Evolutionary conservation across 1,140 invertebrate species (phyloP), one percentile per base, ranked within the genome.

Genomic region (Linepithema humile): DNA sequence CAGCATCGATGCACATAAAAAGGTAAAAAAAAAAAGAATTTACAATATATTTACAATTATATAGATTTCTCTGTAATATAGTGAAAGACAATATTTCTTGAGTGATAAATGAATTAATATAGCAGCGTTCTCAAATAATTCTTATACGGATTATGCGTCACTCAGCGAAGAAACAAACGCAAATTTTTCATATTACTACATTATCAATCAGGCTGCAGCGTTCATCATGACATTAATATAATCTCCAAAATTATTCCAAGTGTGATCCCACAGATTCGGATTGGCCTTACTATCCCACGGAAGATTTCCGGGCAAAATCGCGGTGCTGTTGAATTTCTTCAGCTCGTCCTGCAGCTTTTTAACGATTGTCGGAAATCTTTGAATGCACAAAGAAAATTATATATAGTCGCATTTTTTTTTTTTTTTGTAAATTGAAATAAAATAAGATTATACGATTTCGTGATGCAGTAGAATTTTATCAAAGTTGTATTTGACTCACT

Each of bases 231-330:
- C 40, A 26, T 85, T 62, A 32, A 40, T 1, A 20, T 95, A 96
- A 91, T 98, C 97, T 0, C 96, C 97, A 90, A 97, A 98, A 94
- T 97, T 97, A 1, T 95, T 97, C 96, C 96, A 97, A 0, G 95
- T 95, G 84, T 97, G 95, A 82, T 97, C 95, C 96, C 96, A 97
- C 70, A 95, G 93, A 67, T 94, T 94, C 0, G 98, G 98, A 94
- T 97, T 95, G 0, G 95, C 97, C 64, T 93, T 93, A 0, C 95
- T 95, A 93, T 98, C 97, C 38, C 95, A 87, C 0, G 96, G 96
- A 62, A 95, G 92, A 92, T 98, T 98, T 4, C 95, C 95, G 5
- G 97, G 97, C 0, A 96, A 95, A 0, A 98, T 90, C 0, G 96
- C 97, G 7, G 97, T 97, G 4, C 88, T 85, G 92, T 97, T 98